Conservation (phyloP, 2,113 vertebrate species). For the Pitta sordida region DNA sequence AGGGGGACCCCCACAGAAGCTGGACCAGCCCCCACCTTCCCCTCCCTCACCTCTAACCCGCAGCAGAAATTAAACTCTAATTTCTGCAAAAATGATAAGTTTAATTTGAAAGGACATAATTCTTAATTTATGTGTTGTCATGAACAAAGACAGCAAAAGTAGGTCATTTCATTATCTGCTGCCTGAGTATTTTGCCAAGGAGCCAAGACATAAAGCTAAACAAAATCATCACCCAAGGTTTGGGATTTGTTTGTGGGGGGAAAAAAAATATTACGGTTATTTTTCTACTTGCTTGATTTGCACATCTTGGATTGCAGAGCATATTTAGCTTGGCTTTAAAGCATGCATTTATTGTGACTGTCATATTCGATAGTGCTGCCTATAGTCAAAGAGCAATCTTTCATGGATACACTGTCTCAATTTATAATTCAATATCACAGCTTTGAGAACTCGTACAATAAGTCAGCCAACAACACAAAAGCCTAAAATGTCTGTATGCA, state of each 20-base stretch:
- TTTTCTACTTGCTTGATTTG: slow-evolving; percentile 62
- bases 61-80: neutral
- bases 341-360: slow-evolving; percentile 62
- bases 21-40: neutral
- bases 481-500: slow-evolving; percentile 25
- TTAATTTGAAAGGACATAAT: slow-evolving; percentile 58
- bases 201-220: slow-evolving; percentile 56
- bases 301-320: slow-evolving; percentile 57
- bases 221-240: slow-evolving; percentile 58
- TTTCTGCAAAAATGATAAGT: neutral
- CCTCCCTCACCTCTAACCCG: neutral
- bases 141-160: slow-evolving; percentile 50
- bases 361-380: slow-evolving; percentile 55
- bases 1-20: neutral
- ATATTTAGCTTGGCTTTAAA: slow-evolving; percentile 63
- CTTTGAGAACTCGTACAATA: slow-evolving; percentile 45
- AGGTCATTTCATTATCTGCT: slow-evolving; percentile 60
- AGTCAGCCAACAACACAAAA: slow-evolving; percentile 56
- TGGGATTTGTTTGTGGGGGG: neutral
- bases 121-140: slow-evolving; percentile 63
- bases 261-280: slow-evolving; percentile 35
- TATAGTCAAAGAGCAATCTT: slow-evolving; percentile 58
- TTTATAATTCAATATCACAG: slow-evolving; percentile 68
- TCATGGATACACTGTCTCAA: slow-evolving; percentile 53
- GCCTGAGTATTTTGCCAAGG: slow-evolving; percentile 28